These are phyloP conservation scores for Actinernus sp. DNA, from an alignment of 92 coral and sea anemone species.

Conservation along the genomic window DNA sequence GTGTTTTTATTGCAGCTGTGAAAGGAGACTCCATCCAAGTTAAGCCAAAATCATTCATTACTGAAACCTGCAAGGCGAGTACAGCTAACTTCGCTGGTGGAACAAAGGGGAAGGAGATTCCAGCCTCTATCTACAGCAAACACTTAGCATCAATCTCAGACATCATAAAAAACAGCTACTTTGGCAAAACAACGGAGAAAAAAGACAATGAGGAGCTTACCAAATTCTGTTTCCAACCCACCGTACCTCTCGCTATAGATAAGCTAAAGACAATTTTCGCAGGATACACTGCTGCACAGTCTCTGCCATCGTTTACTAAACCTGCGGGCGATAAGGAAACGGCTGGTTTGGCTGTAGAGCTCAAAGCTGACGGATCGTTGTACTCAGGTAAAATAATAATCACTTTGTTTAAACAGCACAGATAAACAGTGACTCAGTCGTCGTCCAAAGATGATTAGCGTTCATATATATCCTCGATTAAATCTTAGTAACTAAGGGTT, in stretches of 20 bases:
- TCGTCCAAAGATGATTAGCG: too few species aligned
- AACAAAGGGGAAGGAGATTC: conserved; percentile 36
- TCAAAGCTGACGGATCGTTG: conserved; percentile 40
- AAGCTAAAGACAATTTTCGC: conserved; percentile 25
- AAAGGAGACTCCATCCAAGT: conserved; percentile 36
- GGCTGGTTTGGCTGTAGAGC: conserved; percentile 46
- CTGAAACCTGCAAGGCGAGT: conserved; percentile 20
- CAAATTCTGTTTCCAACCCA: conserved; percentile 61
- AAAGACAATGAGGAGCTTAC: conserved; percentile 24
- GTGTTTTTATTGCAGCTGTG: too few species aligned
- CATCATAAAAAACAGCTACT: conserved; percentile 52
- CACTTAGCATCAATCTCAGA: conserved; percentile 20
- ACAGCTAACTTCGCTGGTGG: conserved; percentile 47
- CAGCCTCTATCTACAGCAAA: conserved; percentile 17
- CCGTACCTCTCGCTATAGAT: conserved; percentile 16
- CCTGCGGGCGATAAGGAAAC: conserved; percentile 29
- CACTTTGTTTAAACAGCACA: too few species aligned
- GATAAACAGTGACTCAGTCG: too few species aligned
- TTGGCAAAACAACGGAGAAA: conserved; percentile 31
- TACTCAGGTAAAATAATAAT: conserved; percentile 64
- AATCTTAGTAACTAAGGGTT: too few species aligned
- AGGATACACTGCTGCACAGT: conserved; percentile 19
- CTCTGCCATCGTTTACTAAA: conserved; percentile 45
- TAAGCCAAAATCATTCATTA: conserved; percentile 25
- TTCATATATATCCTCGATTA: too few species aligned